These are phyloP conservation scores for Drosophila nigritarsus DNA, from an alignment of 2,888 invertebrate species.

Conservation along the genomic window DNA sequence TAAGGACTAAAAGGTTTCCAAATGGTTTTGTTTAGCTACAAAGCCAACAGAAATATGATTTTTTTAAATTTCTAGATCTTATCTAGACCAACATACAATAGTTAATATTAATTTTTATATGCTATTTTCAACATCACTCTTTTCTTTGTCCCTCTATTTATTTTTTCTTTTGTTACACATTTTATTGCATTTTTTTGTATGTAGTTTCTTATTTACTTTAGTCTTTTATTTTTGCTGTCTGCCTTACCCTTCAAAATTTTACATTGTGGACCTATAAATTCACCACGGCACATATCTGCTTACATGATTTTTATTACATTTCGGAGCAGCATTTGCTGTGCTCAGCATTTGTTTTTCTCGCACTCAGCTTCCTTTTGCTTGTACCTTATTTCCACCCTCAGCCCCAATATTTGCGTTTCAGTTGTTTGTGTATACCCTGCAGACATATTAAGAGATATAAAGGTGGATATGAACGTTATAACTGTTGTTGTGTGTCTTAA, in stretches of 20 bases:
- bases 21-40: neutral
- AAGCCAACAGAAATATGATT: neutral
- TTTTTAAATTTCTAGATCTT: no score
- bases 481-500: neutral
- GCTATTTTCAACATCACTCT: neutral
- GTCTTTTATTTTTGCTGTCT: constrained; percentile 2
- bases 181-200: neutral
- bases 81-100: no score
- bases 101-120: no score
- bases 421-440: constrained; percentile 27
- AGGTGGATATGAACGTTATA: neutral
- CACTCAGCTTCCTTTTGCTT: constrained; percentile 1
- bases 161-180: neutral
- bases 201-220: neutral
- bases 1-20: neutral
- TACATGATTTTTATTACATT: constrained; percentile 56
- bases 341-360: constrained; percentile 39
- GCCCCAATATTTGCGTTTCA: constrained; percentile 41
- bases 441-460: neutral
- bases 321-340: constrained; percentile 37
- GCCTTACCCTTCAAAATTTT: constrained; percentile 30
- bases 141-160: neutral
- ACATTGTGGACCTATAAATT: constrained; percentile 40
- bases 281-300: constrained; percentile 42
- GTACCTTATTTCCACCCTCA: constrained; percentile 44